Base-by-base conservation (phyloP, 2,888 invertebrate genomes). In the Platycnemis pennipes region DNA sequence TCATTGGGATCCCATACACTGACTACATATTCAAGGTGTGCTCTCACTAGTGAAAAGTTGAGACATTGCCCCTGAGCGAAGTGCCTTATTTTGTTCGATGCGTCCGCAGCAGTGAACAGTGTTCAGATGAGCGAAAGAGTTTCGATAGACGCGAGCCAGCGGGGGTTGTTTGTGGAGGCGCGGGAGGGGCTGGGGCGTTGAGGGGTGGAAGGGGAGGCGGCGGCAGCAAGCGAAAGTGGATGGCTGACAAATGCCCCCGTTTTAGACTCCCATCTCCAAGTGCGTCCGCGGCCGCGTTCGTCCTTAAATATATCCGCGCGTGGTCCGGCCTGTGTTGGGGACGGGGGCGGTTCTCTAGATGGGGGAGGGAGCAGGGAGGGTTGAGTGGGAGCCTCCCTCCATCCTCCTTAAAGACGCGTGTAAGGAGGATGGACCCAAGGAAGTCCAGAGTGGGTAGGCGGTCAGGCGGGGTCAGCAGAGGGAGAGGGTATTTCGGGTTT, bases 171-270 rank as follows among this genome's bases (percentile, higher is more conserved):
- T 56, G 89, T 5, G 56, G 3, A 86, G 44, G 19, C 44, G 22
- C 22, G 0, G 3, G 42, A 42, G 46, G 87, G 44, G 42, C 42
- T 16, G 19, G 45, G 46, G n/a, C 19, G 87, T 0, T 8, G 26
- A 56, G 56, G 42, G 56, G 22, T 31, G 37, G 49, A 16, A 37
- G 37, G 46, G 31, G 49, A 31, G 46, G 49, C 31, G 89, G 56
- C 37, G 53, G 56, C 26, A 13, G 89, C 44, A 91, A 44, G 91
- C 44, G 91, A 63, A 91, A 91, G 63, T 91, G 91, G 89, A 89
- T 89, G 89, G 89, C 89, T 89, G 89, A 89, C 89, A 89, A 89
- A 89, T 89, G 89, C 89, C 91, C 91, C 91, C 91, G 91, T 91
- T 91, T 91, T 91, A 91, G 91, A 89, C 56, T 56, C 31, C 37